Conservation (phyloP, 1,140 invertebrate genomes). For the Phenacoccus solenopsis region DNA sequence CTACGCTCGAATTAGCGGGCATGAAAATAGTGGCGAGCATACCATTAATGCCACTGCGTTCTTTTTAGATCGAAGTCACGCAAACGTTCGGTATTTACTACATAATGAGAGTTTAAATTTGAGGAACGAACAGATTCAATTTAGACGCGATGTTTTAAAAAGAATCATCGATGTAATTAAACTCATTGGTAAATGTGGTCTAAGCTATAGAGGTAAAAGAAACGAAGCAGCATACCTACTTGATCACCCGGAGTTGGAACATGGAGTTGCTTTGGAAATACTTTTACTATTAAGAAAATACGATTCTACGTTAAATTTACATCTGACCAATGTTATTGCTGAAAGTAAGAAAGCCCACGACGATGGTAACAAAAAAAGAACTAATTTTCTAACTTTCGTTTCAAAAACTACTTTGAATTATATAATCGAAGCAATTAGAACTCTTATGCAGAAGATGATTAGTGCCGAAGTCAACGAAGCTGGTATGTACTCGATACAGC, state of each 20-base stretch:
- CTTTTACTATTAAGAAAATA: not conserved
- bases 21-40: no score
- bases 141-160: no score
- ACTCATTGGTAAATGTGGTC: no score
- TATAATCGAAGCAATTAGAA: not conserved
- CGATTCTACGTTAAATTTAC: slow-evolving; percentile 1
- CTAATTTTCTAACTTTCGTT: not conserved
- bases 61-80: no score
- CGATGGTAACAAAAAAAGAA: no score
- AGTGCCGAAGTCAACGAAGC: not conserved
- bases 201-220: no score
- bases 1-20: no score
- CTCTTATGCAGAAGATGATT: not conserved
- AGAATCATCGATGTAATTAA: no score
- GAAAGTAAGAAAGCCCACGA: not conserved
- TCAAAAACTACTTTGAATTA: not conserved
- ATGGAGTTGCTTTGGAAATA: slow-evolving; percentile 7
- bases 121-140: no score
- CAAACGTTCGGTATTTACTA: no score
- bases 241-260: not conserved
- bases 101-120: no score
- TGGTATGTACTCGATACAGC: slow-evolving; percentile 23
- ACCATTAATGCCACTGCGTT: no score
- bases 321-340: not conserved
- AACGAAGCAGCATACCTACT: not conserved